Percentiles rank a stretch among this genome's conserved stretches.
Evolutionary conservation across 2,113 vertebrate species (phyloP).

Genomic region (Hipposideros armiger): DNA sequence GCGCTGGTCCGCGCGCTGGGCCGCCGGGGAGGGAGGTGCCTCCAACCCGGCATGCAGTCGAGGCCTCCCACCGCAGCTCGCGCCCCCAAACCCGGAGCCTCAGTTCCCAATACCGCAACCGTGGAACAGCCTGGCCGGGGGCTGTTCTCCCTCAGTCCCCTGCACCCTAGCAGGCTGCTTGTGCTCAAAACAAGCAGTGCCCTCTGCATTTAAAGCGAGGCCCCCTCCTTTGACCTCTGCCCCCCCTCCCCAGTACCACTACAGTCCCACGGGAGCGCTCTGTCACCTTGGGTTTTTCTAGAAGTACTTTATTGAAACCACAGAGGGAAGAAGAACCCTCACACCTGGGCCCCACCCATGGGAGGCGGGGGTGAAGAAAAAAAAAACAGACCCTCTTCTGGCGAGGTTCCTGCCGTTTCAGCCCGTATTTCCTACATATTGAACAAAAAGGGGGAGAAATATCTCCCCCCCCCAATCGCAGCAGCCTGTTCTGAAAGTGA

Average conservation of each 20-base stretch:
- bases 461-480: neutral
- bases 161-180: slow-evolving; percentile 39
- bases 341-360: slow-evolving; percentile 72
- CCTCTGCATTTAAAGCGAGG: slow-evolving; percentile 66
- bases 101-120: neutral
- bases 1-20: neutral
- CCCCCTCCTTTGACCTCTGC: slow-evolving; percentile 40
- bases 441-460: neutral
- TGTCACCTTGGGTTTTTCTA: slow-evolving; percentile 71
- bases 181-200: slow-evolving; percentile 19
- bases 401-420: slow-evolving; percentile 41
- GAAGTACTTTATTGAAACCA: slow-evolving; percentile 67
- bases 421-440: slow-evolving; percentile 44
- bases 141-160: neutral
- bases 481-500: slow-evolving; percentile 86
- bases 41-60: neutral
- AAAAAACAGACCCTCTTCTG: slow-evolving; percentile 65
- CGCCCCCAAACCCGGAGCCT: slow-evolving; percentile 31
- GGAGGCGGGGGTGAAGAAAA: neutral
- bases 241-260: neutral
- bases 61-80: neutral
- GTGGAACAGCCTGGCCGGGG: neutral
- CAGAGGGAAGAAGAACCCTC: slow-evolving; percentile 63
- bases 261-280: slow-evolving; percentile 67
- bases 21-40: slow-evolving; percentile 57